phyloP scores from a whole-genome alignment of 2,888 invertebrate genomes.

The Hololepta plana region DNA sequence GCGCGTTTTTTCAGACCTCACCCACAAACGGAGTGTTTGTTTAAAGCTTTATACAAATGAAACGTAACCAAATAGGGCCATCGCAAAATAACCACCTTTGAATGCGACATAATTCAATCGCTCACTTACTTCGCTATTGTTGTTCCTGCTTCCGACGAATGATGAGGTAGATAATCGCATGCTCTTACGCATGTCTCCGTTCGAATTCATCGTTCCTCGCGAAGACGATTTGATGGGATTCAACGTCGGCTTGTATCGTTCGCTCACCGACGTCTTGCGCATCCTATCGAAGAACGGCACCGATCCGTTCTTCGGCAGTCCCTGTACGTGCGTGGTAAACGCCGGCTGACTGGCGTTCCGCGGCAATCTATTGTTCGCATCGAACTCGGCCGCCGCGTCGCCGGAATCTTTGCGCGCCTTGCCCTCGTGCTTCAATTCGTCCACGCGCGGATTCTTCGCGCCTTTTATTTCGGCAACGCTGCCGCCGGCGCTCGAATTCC shows the following conservation, averaged over 20 bases:
- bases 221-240: constrained; percentile 65
- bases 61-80: too few species aligned
- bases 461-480: constrained; percentile 23
- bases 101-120: neutral
- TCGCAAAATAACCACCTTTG: too few species aligned
- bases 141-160: constrained; percentile 37
- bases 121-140: constrained; percentile 36
- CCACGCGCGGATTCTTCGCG: constrained; percentile 23
- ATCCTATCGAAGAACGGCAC: constrained; percentile 81
- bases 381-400: constrained; percentile 9
- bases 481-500: constrained; percentile 30
- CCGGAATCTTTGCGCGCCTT: constrained; percentile 16
- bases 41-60: too few species aligned
- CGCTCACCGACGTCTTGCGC: constrained; percentile 66
- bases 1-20: too few species aligned
- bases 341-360: constrained; percentile 80
- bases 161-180: constrained; percentile 37
- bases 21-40: too few species aligned
- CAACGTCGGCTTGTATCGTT: constrained; percentile 68
- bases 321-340: constrained; percentile 54
- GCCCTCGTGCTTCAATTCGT: constrained; percentile 25
- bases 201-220: constrained; percentile 56
- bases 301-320: constrained; percentile 72
- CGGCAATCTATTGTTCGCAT: constrained; percentile 28
- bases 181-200: constrained; percentile 50